Evolutionary conservation across 1,140 invertebrate species (phyloP).

Genomic region (Drosophila repleta): DNA sequence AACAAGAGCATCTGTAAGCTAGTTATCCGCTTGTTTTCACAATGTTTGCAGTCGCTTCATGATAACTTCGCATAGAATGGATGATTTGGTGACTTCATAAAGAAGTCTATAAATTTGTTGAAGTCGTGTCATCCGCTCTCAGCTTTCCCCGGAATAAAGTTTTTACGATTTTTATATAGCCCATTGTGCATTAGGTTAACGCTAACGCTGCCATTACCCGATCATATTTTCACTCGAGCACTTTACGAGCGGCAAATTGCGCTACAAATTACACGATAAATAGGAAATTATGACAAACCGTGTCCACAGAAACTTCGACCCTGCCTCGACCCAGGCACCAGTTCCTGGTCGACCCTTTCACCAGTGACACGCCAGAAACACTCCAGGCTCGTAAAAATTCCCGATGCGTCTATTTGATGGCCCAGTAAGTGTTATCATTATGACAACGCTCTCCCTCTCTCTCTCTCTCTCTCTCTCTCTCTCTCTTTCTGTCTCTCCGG

Average conservation of each 20-base stretch:
- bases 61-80: slow-evolving; percentile 24
- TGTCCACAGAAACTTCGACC: slow-evolving; percentile 27
- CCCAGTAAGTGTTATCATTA: slow-evolving; percentile 71
- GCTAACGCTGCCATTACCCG: slow-evolving; percentile 30
- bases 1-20: not conserved
- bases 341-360: slow-evolving; percentile 52
- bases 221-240: slow-evolving; percentile 70
- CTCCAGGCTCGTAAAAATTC: slow-evolving; percentile 76
- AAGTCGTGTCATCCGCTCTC: slow-evolving; percentile 45
- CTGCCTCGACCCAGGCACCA: not conserved
- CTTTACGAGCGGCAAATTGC: slow-evolving; percentile 81
- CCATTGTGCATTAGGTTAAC: slow-evolving; percentile 60
- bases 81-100: slow-evolving; percentile 43
- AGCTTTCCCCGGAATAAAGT: slow-evolving; percentile 44
- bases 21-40: not conserved
- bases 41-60: slow-evolving; percentile 11
- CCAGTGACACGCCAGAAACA: slow-evolving; percentile 11
- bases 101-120: slow-evolving; percentile 49
- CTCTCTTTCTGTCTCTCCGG: slow-evolving; percentile 7
- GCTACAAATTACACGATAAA: slow-evolving; percentile 81
- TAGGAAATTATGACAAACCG: slow-evolving; percentile 77
- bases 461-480: too few species aligned
- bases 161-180: slow-evolving; percentile 81
- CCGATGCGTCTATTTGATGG: slow-evolving; percentile 58
- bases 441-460: too few species aligned